These are phyloP conservation scores for Aphidius colemani DNA, from an alignment of 2,888 invertebrate genomes.

Conservation along the genomic window DNA sequence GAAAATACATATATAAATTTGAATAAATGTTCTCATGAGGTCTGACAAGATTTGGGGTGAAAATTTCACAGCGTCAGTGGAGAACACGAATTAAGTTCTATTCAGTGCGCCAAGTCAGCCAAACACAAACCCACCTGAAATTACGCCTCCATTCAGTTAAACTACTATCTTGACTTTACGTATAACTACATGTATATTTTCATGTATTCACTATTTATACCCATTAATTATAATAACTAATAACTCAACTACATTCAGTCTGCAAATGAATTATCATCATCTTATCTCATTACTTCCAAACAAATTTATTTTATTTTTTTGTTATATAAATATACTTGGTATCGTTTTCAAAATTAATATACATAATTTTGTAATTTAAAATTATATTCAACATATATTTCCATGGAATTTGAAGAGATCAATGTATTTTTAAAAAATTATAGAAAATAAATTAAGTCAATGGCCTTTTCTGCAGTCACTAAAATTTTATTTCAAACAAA, in stretches of 20 bases:
- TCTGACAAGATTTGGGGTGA: no score
- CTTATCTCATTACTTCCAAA: no score
- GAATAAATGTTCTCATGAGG: conserved; percentile 2
- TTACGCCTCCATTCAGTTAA: conserved; percentile 53
- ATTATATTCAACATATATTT: no score
- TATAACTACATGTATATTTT: conserved; percentile 8
- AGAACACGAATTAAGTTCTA: conserved; percentile 49
- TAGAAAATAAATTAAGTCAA: no score
- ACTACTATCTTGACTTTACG: conserved; percentile 41
- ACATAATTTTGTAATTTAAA: no score
- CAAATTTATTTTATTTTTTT: no score
- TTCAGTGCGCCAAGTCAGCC: conserved; percentile 45
- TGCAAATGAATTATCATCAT: not conserved
- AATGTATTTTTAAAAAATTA: no score
- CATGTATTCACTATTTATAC: conserved; percentile 4
- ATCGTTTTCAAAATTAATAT: no score
- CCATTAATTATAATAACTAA: conserved; percentile 51
- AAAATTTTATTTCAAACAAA: no score
- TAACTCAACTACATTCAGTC: conserved; percentile 9
- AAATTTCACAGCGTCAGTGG: conserved; percentile 15
- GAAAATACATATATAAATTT: conserved; percentile 10
- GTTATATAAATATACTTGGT: no score
- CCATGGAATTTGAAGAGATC: no score
- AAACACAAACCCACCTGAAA: conserved; percentile 43
- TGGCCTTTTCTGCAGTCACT: no score